A percentile compares a stretch with the other conserved stretches of the same genome.
Conservation (phyloP, 2,113 vertebrate genomes). For the Isurus oxyrinchus region DNA sequence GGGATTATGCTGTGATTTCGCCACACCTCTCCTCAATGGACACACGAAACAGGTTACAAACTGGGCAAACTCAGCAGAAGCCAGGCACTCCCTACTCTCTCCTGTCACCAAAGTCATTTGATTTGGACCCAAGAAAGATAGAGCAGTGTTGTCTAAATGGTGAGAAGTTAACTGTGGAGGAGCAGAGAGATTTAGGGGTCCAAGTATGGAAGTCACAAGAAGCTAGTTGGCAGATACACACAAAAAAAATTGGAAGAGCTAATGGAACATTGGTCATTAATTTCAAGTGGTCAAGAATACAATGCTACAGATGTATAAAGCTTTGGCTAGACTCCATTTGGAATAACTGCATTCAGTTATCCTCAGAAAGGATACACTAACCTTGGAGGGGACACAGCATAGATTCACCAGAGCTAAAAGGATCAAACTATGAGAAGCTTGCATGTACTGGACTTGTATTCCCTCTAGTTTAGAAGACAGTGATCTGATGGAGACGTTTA, state of each 20-base stretch:
- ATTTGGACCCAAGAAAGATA: neutral
- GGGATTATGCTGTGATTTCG: neutral
- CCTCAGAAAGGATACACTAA: neutral
- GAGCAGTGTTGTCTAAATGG: neutral
- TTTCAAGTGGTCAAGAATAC: neutral
- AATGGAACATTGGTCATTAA: neutral
- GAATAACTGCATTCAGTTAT: neutral
- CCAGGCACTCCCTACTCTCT: neutral
- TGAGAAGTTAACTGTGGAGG: neutral
- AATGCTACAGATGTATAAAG: neutral
- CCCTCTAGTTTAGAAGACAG: neutral
- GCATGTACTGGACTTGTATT: neutral
- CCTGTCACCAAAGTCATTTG: neutral
- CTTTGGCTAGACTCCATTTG: neutral
- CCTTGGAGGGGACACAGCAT: neutral
- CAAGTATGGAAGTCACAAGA: neutral
- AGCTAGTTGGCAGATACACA: neutral
- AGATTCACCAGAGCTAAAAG: neutral
- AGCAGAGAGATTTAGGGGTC: neutral
- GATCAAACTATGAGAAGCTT: neutral
- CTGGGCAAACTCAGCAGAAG: neutral
- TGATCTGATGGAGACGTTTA: neutral
- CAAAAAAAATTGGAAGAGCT: neutral
- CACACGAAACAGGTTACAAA: neutral
- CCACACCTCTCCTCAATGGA: neutral